phyloP scores from a whole-genome alignment of 1,140 invertebrate species.

The Oryctes rhinoceros region DNA sequence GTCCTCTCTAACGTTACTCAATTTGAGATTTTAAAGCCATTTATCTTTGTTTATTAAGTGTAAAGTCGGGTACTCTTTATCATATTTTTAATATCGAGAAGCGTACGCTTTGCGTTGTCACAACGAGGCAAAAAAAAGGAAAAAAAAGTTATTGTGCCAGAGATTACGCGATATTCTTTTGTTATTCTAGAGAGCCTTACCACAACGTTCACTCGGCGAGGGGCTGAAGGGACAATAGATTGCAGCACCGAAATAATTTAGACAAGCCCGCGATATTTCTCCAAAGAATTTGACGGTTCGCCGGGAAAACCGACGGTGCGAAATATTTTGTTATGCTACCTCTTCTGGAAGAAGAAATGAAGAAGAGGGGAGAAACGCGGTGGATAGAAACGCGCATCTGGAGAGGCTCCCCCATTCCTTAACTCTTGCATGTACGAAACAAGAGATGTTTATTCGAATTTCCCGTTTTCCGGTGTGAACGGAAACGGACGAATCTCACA shows the following conservation, averaged over 20 bases:
- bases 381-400: neutral
- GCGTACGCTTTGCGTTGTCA: neutral
- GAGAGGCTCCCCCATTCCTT: neutral
- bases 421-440: neutral
- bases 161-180: conserved; percentile 6
- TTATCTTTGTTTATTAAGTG: no score
- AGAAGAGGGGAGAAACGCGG: neutral
- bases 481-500: neutral
- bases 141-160: neutral
- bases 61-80: neutral
- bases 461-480: neutral
- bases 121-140: neutral
- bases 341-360: neutral
- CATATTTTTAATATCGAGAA: conserved; percentile 10
- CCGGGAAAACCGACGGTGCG: neutral
- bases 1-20: no score
- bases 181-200: neutral
- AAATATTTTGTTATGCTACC: neutral
- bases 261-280: neutral
- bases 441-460: conserved; percentile 33
- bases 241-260: conserved; percentile 26
- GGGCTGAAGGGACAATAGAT: conserved; percentile 10
- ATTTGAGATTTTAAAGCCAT: no score
- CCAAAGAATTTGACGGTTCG: neutral
- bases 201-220: neutral